Conservation (phyloP, 2,797 vertebrate genomes). For the Paguma larvata region DNA sequence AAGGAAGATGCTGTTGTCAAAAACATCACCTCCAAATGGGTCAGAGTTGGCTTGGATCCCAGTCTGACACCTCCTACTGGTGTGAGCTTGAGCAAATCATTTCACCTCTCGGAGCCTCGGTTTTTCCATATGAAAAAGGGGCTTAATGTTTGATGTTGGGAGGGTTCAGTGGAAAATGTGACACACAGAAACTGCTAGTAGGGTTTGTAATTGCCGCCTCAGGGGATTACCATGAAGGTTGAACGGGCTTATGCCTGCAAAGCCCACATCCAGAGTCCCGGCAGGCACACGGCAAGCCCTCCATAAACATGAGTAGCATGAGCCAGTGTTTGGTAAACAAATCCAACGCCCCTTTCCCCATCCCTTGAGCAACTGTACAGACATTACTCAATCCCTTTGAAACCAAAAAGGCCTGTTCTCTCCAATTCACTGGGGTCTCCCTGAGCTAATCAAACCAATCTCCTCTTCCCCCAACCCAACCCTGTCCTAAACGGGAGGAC, state of each 20-base stretch:
- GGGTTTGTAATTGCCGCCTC: background rate
- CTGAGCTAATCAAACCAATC: background rate
- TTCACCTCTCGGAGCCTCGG: background rate
- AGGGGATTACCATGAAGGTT: background rate
- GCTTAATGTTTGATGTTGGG: background rate
- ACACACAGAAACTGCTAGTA: background rate
- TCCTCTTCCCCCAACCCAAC: too few relatives aligned
- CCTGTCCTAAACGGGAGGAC: background rate
- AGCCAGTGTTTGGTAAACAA: background rate
- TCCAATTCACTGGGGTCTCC: background rate
- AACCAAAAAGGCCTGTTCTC: background rate
- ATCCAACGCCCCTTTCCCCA: background rate
- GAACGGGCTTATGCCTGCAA: too few relatives aligned
- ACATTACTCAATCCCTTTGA: background rate
- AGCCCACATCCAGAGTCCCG: background rate
- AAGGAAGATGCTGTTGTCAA: background rate
- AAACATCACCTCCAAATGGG: background rate
- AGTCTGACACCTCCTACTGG: background rate
- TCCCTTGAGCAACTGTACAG: background rate
- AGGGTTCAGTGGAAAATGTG: background rate
- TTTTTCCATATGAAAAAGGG: background rate
- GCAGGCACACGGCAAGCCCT: accelerated
- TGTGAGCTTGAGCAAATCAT: background rate
- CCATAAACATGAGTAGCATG: background rate
- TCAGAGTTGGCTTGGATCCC: too few relatives aligned